These are phyloP conservation scores for Tapera naevia DNA, from an alignment of 2,797 vertebrate genomes.

Conservation along the genomic window DNA sequence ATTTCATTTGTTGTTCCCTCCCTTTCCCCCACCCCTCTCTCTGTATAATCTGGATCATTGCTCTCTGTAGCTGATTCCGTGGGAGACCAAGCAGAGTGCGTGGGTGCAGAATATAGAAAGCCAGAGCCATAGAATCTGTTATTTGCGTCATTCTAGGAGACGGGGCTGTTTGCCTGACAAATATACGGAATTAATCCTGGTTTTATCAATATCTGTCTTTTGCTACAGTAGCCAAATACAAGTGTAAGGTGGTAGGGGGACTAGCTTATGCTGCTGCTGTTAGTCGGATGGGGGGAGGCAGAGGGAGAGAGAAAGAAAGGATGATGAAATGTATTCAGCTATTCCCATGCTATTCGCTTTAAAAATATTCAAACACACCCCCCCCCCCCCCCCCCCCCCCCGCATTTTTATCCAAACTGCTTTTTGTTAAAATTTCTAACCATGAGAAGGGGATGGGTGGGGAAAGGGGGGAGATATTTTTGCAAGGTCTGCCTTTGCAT, in stretches of 20 bases:
- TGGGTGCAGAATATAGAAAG: slow-evolving; percentile 84
- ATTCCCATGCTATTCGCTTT: slow-evolving; percentile 1
- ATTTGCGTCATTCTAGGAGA: slow-evolving; percentile 82
- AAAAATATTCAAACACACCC: slow-evolving; percentile 23
- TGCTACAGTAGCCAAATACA: slow-evolving; percentile 76
- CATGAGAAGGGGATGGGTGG: neutral
- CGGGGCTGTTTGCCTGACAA: slow-evolving; percentile 81
- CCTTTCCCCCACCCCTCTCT: slow-evolving; percentile 50
- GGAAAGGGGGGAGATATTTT: neutral
- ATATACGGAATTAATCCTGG: slow-evolving; percentile 81
- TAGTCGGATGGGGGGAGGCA: neutral
- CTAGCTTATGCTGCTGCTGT: slow-evolving; percentile 4
- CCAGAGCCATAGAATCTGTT: slow-evolving; percentile 80
- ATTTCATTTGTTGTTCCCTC: slow-evolving; percentile 68
- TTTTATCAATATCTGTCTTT: slow-evolving; percentile 77
- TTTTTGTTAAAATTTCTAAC: neutral
- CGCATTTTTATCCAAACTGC: neutral
- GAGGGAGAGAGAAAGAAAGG: neutral
- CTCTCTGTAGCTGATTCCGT: slow-evolving; percentile 84
- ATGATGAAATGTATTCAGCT: neutral
- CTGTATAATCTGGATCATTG: slow-evolving; percentile 77
- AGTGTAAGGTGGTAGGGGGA: slow-evolving; percentile 52
- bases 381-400: no score
- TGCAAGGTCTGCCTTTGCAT: neutral
- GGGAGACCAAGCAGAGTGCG: slow-evolving; percentile 86